Evolutionary conservation across 2,888 invertebrate species (phyloP), one percentile per base, ranked within the genome.

Genomic region (Slavum lentiscoides): DNA sequence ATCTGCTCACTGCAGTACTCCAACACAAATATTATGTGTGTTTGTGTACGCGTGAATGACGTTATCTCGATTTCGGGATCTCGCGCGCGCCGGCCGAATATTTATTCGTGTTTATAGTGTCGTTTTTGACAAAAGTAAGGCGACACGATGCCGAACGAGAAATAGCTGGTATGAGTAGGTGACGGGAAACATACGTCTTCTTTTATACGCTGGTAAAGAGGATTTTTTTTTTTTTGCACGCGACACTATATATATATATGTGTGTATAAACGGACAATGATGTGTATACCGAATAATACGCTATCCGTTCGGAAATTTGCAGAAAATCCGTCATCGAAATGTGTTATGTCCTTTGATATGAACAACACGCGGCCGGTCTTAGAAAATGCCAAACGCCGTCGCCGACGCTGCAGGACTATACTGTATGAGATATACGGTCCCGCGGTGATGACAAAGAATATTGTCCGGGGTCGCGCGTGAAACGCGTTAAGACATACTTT

Each of bases 31-130:
- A n/a, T n/a, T 2, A 61, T 53, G 59, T 61, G 61, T 69, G 76
- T 69, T 68, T 76, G 53, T 74, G 49, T 49, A 61, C 6, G 76
- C 59, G 53, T 69, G 68, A 69, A 69, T 77, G 77, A 77, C 77
- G 77, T 77, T 77, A 77, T 77, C 77, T 69, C 2, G 69, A 69
- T 69, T 49, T 68, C 8, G 21, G 30, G 15, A 77, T 77, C 77
- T 62, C 53, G 11, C 61, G 61, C 17, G 9, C 43, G 23, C 68
- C 49, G 8, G 53, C 30, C 30, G n/a, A 61, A 17, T 30, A 30
- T 30, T 30, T 30, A 30, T 4, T 30, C 8, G 23, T 23, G 23
- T 37, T 58, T 43, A 9, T 6, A 53, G 67, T 68, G 49, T 68
- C 15, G 23, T 43, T 43, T 11, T 76, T 68, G 59, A 21, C 59